Evolutionary conservation across 2,888 invertebrate genomes (phyloP).

Genomic region (Agriopis aurantiaria): DNA sequence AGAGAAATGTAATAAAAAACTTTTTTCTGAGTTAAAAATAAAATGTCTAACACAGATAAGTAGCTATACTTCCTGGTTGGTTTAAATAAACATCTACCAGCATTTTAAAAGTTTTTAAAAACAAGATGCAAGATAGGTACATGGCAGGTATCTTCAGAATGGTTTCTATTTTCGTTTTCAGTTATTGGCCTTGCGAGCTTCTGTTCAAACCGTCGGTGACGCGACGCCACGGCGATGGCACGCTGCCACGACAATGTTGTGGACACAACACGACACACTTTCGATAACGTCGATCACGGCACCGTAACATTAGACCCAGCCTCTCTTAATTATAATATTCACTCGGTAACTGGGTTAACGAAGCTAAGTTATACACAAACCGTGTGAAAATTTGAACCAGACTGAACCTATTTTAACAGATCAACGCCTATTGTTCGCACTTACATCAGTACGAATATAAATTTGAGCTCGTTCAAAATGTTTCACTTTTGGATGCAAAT

Average conservation of each 20-base stretch:
- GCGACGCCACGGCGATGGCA: slow-evolving; percentile 63
- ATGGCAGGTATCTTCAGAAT: slow-evolving; percentile 36
- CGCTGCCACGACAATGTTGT: slow-evolving; percentile 78
- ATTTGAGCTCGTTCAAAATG: slow-evolving; percentile 55
- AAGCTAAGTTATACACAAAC: slow-evolving; percentile 73
- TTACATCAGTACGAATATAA: slow-evolving; percentile 52
- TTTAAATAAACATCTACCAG: not conserved
- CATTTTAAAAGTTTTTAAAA: slow-evolving; percentile 1
- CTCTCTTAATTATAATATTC: slow-evolving; percentile 76
- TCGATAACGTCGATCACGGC: slow-evolving; percentile 57
- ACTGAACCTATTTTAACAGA: slow-evolving; percentile 68
- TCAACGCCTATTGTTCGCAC: slow-evolving; percentile 68
- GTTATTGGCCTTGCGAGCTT: slow-evolving; percentile 78
- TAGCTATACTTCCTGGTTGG: not conserved
- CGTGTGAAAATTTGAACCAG: slow-evolving; percentile 75
- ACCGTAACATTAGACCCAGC: slow-evolving; percentile 62
- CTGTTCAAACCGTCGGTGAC: slow-evolving; percentile 64
- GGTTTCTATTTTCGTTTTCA: slow-evolving; percentile 72
- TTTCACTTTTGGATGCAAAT: slow-evolving; percentile 63
- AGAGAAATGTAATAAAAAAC: no score
- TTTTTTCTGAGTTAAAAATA: not conserved
- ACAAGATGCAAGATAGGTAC: slow-evolving; percentile 4
- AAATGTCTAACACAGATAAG: not conserved
- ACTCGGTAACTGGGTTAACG: slow-evolving; percentile 83
- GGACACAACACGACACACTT: slow-evolving; percentile 73